Percentiles rank a stretch among this genome's conserved stretches.
Evolutionary conservation across 2,888 invertebrate genomes (phyloP).

Genomic region (Lacanobia oleracea): DNA sequence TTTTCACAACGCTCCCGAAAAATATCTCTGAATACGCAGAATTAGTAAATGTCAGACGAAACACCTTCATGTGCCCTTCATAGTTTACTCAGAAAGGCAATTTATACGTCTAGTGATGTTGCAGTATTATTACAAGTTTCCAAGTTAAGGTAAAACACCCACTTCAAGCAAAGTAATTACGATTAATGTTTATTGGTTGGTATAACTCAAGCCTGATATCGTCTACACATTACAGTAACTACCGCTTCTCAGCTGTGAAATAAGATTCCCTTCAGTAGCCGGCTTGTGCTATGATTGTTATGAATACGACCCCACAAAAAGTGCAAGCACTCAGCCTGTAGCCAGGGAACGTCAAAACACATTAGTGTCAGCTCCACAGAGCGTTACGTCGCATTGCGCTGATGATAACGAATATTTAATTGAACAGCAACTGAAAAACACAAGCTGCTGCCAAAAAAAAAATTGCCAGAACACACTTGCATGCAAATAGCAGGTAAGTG

Average conservation of each 20-base stretch:
- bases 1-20: constrained; percentile 47
- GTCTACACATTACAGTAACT: constrained; percentile 12
- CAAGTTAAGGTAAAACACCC: constrained; percentile 37
- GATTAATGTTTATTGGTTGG: constrained; percentile 6
- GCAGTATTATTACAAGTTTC: constrained; percentile 37
- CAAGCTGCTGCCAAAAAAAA: constrained; percentile 46
- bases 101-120: constrained; percentile 35
- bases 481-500: constrained; percentile 23
- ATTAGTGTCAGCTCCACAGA: constrained; percentile 7
- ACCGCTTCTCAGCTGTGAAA: constrained; percentile 1
- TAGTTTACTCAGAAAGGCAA: constrained; percentile 38
- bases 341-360: constrained; percentile 2
- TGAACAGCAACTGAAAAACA: constrained; percentile 34
- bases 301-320: constrained; percentile 7
- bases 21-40: constrained; percentile 50
- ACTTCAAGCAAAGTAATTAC: constrained; percentile 26
- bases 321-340: constrained; percentile 4
- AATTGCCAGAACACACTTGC: constrained; percentile 24
- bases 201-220: constrained; percentile 6
- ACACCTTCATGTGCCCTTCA: constrained; percentile 69
- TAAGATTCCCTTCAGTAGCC: constrained; percentile 15
- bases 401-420: constrained; percentile 37
- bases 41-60: constrained; percentile 61
- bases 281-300: background rate
- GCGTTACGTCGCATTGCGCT: constrained; percentile 14